Percentiles rank a stretch among this genome's conserved stretches.
These are phyloP conservation scores for Chloromyia formosa DNA, from an alignment of 2,888 invertebrate genomes.

Conservation along the genomic window DNA sequence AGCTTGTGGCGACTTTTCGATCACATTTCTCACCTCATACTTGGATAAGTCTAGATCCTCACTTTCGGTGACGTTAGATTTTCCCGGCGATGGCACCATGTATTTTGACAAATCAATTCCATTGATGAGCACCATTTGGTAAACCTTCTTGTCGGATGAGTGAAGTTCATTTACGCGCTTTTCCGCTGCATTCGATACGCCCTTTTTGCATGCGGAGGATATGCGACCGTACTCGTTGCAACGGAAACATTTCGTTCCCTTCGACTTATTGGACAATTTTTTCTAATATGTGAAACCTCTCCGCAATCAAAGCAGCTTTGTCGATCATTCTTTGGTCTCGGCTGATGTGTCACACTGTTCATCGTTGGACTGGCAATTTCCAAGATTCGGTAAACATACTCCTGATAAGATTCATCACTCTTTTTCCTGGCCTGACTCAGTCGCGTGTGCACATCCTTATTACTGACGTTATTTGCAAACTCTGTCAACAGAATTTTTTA, in stretches of 20 bases:
- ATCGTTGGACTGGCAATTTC: conserved; percentile 52
- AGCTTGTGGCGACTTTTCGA: background rate
- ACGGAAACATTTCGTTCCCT: conserved; percentile 28
- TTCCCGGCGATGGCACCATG: background rate
- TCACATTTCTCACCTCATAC: conserved; percentile 42
- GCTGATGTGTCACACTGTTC: background rate
- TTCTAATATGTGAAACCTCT: conserved; percentile 14
- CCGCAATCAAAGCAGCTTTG: conserved; percentile 20
- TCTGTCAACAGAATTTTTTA: background rate
- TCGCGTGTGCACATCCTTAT: conserved; percentile 23
- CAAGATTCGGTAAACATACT: conserved; percentile 38
- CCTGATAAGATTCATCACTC: conserved; percentile 31
- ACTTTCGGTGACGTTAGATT: conserved; percentile 47
- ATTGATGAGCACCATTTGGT: background rate
- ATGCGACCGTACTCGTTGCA: conserved; percentile 40
- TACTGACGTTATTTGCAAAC: conserved; percentile 32
- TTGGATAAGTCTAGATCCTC: conserved; percentile 51
- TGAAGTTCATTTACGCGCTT: too few species aligned
- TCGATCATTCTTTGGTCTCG: background rate
- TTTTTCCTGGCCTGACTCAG: conserved; percentile 31
- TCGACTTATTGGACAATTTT: conserved; percentile 34
- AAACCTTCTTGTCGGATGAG: too few species aligned
- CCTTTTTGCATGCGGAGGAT: conserved; percentile 25
- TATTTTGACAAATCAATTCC: conserved; percentile 35
- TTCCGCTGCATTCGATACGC: background rate